Evolutionary conservation across 2,888 invertebrate species (phyloP), one percentile per base, ranked within the genome.

Genomic region (Epiperipatus broadwayi): DNA sequence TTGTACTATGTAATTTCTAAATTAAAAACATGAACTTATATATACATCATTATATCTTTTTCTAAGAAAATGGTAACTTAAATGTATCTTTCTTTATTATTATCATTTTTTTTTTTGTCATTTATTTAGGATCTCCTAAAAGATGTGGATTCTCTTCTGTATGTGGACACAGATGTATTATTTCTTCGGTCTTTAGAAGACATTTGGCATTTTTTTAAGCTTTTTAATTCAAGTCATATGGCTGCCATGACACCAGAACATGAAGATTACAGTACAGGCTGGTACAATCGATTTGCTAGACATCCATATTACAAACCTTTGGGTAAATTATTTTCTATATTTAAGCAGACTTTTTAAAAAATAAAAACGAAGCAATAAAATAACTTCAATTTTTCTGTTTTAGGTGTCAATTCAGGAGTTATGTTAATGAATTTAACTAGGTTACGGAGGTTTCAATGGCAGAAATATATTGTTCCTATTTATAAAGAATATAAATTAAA

Each of bases 371-470:
- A 10, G 10, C 14, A 14, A 10, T 19, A 8, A n/a, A n/a, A n/a
- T n/a, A n/a, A n/a, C n/a, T n/a, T n/a, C n/a, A n/a, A n/a, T n/a
- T 41, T 32, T 19, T 41, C 15, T 33, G 3, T 43, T 48, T 12
- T 52, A 78, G 91, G 91, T 41, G 72, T 93, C 0, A 93, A 93
- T 63, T 89, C 91, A 1, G 93, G 91, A 25, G 87, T 93, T 0
- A 91, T 93, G 89, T 60, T 93, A 36, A 93, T 93, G 91, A 89
- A 93, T 60, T 64, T 93, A 37, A 87, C 87, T 0, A 69, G 81
- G 52, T 81, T 93, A 79, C 65, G 89, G 43, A 60, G 67, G 20
- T 81, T 85, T 51, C 69, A 75, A 19, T 91, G 91, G 87, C 73
- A 73, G 42, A 70, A 76, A 43, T 77, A 80, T 55, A 73, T 89